Percentiles rank a stretch among this genome's conserved stretches.
phyloP scores from a whole-genome alignment of 1,140 invertebrate genomes.

The Calephelis nemesis region DNA sequence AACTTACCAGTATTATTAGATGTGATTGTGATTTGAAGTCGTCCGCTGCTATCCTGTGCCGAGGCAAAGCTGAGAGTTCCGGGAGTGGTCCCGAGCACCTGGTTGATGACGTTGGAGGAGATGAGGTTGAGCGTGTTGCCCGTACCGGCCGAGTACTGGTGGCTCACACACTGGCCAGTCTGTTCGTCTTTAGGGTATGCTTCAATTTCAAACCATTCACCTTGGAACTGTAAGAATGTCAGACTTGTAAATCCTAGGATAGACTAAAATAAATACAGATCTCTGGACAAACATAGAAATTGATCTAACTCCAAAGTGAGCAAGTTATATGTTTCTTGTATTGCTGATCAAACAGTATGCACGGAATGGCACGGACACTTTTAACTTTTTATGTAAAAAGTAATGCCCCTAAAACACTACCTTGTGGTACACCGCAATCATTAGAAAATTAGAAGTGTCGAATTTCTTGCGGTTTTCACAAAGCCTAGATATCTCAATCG shows the following conservation, averaged over 20 bases:
- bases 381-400: no score
- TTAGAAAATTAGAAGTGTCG: no score
- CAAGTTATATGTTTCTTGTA: no score
- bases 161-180: conserved; percentile 53
- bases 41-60: conserved; percentile 38
- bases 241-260: conserved; percentile 36
- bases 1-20: conserved; percentile 31
- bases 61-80: conserved; percentile 35
- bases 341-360: no score
- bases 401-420: no score
- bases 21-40: conserved; percentile 32
- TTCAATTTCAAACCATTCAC: conserved; percentile 53
- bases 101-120: conserved; percentile 40
- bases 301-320: not conserved
- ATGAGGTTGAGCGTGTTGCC: conserved; percentile 34
- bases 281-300: conserved; percentile 45
- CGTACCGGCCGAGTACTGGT: conserved; percentile 23
- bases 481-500: no score
- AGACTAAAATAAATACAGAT: no score
- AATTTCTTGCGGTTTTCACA: no score
- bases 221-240: conserved; percentile 55
- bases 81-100: conserved; percentile 29
- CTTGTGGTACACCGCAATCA: no score
- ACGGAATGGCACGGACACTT: no score
- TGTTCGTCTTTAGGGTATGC: conserved; percentile 53